Evolutionary conservation across 1,140 invertebrate genomes (phyloP), one percentile per base, ranked within the genome.

Genomic region (Elysia chlorotica): DNA sequence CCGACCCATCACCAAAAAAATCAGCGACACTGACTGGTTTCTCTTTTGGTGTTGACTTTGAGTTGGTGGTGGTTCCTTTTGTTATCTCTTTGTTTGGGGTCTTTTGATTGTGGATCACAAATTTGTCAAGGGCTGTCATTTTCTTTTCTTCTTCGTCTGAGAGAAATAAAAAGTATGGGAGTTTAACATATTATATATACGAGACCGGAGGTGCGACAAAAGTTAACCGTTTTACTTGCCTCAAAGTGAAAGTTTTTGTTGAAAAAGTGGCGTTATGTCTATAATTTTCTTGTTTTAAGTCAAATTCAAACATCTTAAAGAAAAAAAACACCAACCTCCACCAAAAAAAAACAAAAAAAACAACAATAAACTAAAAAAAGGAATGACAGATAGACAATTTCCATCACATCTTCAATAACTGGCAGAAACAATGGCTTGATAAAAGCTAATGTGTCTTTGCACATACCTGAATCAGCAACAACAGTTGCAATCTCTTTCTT

Each of bases 1-100:
- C 79, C 6, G 73, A 71, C 0, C 71, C 76, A n/a, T 61, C 62
- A 0, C 83, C 83, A 76, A 85, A 84, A 74, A 85, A 85, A 74
- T 82, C 83, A 4, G 70, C 25, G 3, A 68, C 81, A 77, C 48
- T 81, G 3, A 84, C 76, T 14, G 68, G 57, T n/a, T n/a, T n/a
- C n/a, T n/a, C n/a, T n/a, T n/a, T n/a, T n/a, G n/a, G n/a, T n/a
- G n/a, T n/a, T n/a, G n/a, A n/a, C n/a, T n/a, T n/a, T n/a, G n/a
- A n/a, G n/a, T n/a, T n/a, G n/a, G n/a, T n/a, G n/a, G n/a, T n/a
- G 14, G 65, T 77, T 48, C 77, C 76, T 33, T 74, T 67, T 17
- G 56, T 30, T 48, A 73, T 35, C 41, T 76, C 76, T 33, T 76
- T 73, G 1, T 71, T 75, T 0, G 10, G 25, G 0, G 23, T 31